Conservation (phyloP, 2,888 invertebrate genomes). For the Apodemia duryi region DNA sequence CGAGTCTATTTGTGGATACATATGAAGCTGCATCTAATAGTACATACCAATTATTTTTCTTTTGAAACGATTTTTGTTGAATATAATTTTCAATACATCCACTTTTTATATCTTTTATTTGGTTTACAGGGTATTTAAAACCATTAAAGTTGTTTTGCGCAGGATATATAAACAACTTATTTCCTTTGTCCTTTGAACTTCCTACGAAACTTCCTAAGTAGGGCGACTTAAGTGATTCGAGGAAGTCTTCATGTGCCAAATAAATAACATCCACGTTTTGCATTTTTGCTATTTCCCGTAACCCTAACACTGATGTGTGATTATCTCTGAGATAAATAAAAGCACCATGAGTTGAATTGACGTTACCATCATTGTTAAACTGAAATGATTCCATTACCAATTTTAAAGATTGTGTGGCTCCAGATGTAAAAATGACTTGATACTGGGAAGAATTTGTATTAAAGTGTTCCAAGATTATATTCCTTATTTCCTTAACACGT, state of each 20-base stretch:
- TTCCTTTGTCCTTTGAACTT: background rate
- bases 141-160: conserved; percentile 21
- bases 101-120: conserved; percentile 11
- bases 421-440: conserved; percentile 16
- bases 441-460: conserved; percentile 15
- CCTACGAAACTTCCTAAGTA: background rate
- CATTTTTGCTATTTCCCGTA: conserved; percentile 15
- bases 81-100: conserved; percentile 17
- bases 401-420: conserved; percentile 19
- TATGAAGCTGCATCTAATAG: conserved; percentile 18
- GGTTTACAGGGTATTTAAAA: conserved; percentile 15
- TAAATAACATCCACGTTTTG: conserved; percentile 3
- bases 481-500: conserved; percentile 15
- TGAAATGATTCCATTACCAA: conserved; percentile 13
- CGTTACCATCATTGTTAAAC: conserved; percentile 1
- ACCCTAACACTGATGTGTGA: conserved; percentile 16
- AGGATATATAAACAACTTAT: conserved; percentile 14
- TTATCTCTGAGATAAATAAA: conserved; percentile 15
- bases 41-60: conserved; percentile 18
- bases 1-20: conserved; percentile 17
- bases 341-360: background rate
- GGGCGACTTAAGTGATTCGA: background rate
- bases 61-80: background rate
- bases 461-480: conserved; percentile 11
- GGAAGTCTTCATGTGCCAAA: conserved; percentile 9